phyloP scores from a whole-genome alignment of 2,888 invertebrate species.

The Trissolcus brochymenae region DNA sequence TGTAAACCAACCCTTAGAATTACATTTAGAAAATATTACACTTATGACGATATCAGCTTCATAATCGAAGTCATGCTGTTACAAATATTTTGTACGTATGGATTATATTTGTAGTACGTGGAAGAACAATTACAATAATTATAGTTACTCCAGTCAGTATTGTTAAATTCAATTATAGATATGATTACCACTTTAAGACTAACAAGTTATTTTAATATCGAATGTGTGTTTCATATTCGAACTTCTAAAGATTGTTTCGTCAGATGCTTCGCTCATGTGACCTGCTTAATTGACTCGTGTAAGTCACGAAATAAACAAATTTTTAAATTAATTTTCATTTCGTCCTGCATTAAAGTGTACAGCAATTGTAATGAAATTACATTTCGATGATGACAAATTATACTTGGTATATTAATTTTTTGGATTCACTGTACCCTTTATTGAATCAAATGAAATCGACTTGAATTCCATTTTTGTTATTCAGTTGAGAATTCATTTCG shows the following conservation, averaged over 20 bases:
- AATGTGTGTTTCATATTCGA: constrained; percentile 38
- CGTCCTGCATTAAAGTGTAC: constrained; percentile 7
- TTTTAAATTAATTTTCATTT: constrained; percentile 5
- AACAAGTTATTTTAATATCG: constrained; percentile 40
- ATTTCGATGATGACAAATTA: too few species aligned
- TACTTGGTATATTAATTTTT: constrained; percentile 1
- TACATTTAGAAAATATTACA: constrained; percentile 46
- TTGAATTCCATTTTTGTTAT: background rate
- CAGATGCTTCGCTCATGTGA: constrained; percentile 29
- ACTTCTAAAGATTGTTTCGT: constrained; percentile 49
- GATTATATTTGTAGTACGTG: constrained; percentile 41
- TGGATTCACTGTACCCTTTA: background rate
- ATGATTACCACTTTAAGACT: constrained; percentile 44
- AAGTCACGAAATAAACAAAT: constrained; percentile 1
- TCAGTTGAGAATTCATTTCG: too few species aligned
- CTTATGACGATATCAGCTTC: constrained; percentile 40
- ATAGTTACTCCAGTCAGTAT: constrained; percentile 44
- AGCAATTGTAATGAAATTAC: background rate
- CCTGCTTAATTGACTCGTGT: constrained; percentile 39
- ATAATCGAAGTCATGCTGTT: constrained; percentile 38
- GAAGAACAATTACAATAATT: constrained; percentile 49
- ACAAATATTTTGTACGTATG: constrained; percentile 50
- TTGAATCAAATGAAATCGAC: background rate
- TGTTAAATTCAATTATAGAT: constrained; percentile 39
- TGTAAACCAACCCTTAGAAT: constrained; percentile 27